phyloP scores from a whole-genome alignment of 2,888 invertebrate genomes.

The Troilus luridus region DNA sequence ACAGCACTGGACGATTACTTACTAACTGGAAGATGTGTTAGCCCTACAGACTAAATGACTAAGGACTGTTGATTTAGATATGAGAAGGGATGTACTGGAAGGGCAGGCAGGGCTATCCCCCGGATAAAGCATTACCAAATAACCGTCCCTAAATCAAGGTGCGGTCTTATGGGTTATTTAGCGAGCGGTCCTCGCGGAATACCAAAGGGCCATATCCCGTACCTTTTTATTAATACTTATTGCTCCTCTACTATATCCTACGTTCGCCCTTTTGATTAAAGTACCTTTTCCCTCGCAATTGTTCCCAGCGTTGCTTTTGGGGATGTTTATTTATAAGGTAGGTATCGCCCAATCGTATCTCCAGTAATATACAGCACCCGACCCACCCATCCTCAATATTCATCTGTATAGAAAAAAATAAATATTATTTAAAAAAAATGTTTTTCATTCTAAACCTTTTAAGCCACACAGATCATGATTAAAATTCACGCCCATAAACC shows the following conservation, averaged over 20 bases:
- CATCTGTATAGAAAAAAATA: not conserved
- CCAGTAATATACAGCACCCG: not conserved
- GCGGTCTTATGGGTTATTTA: conserved; percentile 46
- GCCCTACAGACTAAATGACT: not conserved
- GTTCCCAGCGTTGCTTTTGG: not conserved
- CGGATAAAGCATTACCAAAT: conserved; percentile 45
- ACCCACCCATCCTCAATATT: not conserved
- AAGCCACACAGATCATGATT: not conserved
- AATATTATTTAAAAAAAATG: not conserved
- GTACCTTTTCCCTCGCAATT: conserved; percentile 42
- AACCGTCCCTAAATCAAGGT: conserved; percentile 38
- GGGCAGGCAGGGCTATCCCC: not conserved
- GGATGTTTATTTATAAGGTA: conserved; percentile 42
- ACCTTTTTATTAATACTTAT: conserved; percentile 48
- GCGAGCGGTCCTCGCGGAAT: conserved; percentile 11
- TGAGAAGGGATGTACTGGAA: not conserved
- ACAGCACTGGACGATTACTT: not conserved
- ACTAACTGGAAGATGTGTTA: not conserved
- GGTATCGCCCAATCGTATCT: conserved; percentile 11
- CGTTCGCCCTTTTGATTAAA: conserved; percentile 44
- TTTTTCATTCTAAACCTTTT: not conserved
- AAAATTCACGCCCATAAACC: not conserved
- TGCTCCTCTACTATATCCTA: conserved; percentile 16
- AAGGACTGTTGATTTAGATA: conserved; percentile 35
- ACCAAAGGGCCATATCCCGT: conserved; percentile 32